Base-by-base conservation (phyloP, 2,888 invertebrate species). In the Macrophya alboannulata region DNA sequence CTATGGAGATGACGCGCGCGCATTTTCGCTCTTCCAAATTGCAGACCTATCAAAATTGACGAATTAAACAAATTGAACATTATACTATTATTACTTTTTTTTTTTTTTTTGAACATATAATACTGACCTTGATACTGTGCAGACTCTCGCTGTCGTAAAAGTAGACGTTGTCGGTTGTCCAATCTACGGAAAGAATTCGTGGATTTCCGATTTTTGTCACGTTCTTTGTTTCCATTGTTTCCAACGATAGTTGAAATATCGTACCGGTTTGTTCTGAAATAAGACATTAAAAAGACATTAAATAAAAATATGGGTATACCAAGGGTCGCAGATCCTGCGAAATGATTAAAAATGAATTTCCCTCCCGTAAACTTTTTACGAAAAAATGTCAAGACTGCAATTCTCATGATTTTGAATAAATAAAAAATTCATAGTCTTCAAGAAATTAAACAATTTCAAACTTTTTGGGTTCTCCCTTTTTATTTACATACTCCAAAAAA, bases 81-180 rank as follows among this genome's bases (percentile, higher is more conserved):
- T 71, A 1, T 43, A 94, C 31, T 91, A 0, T 96, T 92, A 74
- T 94, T 43, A 94, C 31, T 91, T 0, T 96, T 92, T 76, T 94
- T 92, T 74, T 91, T 91, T 48, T 93, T 93, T 0, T 55, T 55
- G 12, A 31, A 31, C 3, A 37, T n/a, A 37, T 79, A 1, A 55
- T 5, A 77, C 25, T 25, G 87, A 92, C 92, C 87, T 90, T 91
- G 71, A 94, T 92, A 0, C 86, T 83, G 21, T 88, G 85, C 4
- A 86, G 86, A 51, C 87, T 87, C 71, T 87, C 86, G 12, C 93
- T 94, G 89, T 96, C 95, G 85, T 95, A 95, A 88, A 96, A 96
- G 92, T 97, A 97, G 0, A 97, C 94, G 90, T 97, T 97, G 15
- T 95, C 95, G 0, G 97, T 96, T 40, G 96, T 93, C 97, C 97